These are phyloP conservation scores for Drosophila mojavensis DNA, from an alignment of 1,140 invertebrate genomes.

Conservation along the genomic window DNA sequence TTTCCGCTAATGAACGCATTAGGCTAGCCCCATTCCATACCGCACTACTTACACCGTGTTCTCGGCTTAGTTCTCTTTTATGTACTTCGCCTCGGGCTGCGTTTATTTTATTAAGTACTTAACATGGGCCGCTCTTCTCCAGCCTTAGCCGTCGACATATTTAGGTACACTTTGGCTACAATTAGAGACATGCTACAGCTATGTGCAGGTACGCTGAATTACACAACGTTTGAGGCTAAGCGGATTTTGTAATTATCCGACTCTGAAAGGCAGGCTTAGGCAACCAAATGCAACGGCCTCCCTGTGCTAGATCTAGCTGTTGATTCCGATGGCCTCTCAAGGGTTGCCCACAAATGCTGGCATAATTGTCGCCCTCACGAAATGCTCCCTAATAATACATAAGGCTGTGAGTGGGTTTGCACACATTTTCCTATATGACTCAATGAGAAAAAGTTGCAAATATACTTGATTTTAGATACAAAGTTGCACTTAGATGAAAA, in stretches of 20 bases:
- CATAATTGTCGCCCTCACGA: neutral
- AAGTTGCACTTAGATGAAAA: too few species aligned
- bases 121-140: conserved; percentile 29
- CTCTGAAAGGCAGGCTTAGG: conserved; percentile 55
- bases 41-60: conserved; percentile 62
- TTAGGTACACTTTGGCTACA: conserved; percentile 54
- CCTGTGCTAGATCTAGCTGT: neutral
- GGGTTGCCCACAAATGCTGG: neutral
- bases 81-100: conserved; percentile 32
- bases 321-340: neutral
- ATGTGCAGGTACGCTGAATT: conserved; percentile 72
- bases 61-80: conserved; percentile 61
- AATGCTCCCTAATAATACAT: too few species aligned
- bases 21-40: conserved; percentile 49
- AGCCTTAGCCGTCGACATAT: conserved; percentile 44
- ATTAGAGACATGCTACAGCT: conserved; percentile 55
- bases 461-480: too few species aligned
- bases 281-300: conserved; percentile 16
- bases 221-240: conserved; percentile 82
- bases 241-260: conserved; percentile 82
- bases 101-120: conserved; percentile 73
- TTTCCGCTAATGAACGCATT: conserved; percentile 82
- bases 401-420: too few species aligned
- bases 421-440: too few species aligned
- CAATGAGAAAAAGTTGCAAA: too few species aligned